Conservation (phyloP, 2,888 invertebrate genomes). For the Muschampia plurimacula region DNA sequence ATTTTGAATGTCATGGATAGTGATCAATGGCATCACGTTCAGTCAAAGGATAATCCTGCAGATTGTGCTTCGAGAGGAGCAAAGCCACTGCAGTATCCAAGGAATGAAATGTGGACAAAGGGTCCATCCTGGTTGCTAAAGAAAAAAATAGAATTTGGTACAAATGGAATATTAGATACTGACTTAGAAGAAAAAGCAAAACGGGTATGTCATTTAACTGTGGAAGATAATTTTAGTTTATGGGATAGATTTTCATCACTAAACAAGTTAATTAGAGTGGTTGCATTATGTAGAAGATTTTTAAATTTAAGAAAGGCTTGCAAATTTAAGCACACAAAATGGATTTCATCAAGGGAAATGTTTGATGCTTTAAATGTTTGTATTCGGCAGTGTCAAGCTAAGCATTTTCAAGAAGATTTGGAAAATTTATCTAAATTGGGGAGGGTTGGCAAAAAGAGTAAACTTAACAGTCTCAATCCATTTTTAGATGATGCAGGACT, state of each 20-base stretch:
- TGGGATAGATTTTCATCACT: slow-evolving; percentile 43
- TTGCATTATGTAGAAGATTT: slow-evolving; percentile 39
- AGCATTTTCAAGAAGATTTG: slow-evolving; percentile 19
- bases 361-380: slow-evolving; percentile 26
- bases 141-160: slow-evolving; percentile 17
- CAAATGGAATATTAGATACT: slow-evolving; percentile 6
- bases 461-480: slow-evolving; percentile 44
- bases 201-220: background rate
- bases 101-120: slow-evolving; percentile 38
- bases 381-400: no score
- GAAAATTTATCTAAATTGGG: slow-evolving; percentile 14
- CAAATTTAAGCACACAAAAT: slow-evolving; percentile 9
- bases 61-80: slow-evolving; percentile 45
- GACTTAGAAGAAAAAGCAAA: slow-evolving; percentile 34
- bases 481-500: slow-evolving; percentile 41
- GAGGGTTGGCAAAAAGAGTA: slow-evolving; percentile 31
- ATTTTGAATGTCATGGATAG: slow-evolving; percentile 41
- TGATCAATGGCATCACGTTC: slow-evolving; percentile 43
- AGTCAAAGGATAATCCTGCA: slow-evolving; percentile 41
- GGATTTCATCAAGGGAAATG: slow-evolving; percentile 36
- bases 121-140: slow-evolving; percentile 42
- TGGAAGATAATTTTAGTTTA: slow-evolving; percentile 19
- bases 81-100: slow-evolving; percentile 37
- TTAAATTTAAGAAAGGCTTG: slow-evolving; percentile 20
- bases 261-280: slow-evolving; percentile 36